These are phyloP conservation scores for Pygoscelis antarcticus DNA, from an alignment of 2,113 vertebrate species.

Conservation along the genomic window DNA sequence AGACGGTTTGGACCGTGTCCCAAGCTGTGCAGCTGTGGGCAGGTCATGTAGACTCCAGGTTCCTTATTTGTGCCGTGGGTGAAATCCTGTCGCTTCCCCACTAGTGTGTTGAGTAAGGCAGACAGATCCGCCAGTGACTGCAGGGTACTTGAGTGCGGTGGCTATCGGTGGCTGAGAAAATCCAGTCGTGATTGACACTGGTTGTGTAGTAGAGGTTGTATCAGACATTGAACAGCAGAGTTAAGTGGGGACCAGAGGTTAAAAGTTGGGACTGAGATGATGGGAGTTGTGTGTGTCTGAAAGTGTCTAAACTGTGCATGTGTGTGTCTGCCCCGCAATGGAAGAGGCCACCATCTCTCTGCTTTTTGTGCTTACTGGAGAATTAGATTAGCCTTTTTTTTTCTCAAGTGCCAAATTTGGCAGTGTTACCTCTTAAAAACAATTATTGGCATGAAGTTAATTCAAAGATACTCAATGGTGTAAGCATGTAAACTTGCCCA, in stretches of 20 bases:
- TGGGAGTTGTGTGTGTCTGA: background rate
- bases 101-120: too few relatives aligned
- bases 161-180: background rate
- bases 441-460: background rate
- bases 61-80: background rate
- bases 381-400: background rate
- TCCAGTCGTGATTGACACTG: background rate
- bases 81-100: background rate
- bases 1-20: background rate
- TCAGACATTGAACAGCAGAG: rapidly evolving
- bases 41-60: background rate
- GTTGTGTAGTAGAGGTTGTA: background rate
- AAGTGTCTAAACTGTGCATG: background rate
- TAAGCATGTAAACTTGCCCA: background rate
- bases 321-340: background rate
- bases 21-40: background rate
- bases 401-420: background rate
- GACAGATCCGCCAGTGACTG: background rate
- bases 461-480: background rate
- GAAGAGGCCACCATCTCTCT: background rate
- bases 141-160: rapidly evolving
- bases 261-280: background rate
- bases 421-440: background rate
- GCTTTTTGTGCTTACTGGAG: too few relatives aligned
- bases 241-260: background rate